phyloP scores from a whole-genome alignment of 2,113 vertebrate species.

The Rutilus rutilus region DNA sequence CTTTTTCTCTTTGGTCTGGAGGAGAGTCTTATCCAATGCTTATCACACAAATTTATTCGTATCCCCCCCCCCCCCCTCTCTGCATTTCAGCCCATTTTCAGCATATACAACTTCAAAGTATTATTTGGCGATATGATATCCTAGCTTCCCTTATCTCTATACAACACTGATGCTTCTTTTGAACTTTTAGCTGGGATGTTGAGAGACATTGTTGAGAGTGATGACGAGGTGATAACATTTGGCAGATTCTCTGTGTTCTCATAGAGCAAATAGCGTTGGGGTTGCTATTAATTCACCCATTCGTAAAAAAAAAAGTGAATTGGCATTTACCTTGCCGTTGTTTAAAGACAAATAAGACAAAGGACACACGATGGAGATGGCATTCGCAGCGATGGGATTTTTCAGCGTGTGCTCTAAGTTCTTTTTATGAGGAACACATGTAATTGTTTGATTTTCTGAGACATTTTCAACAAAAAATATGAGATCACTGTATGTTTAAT shows the following conservation, averaged over 20 bases:
- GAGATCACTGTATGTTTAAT: no score
- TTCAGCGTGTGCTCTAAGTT: neutral
- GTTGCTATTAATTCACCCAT: neutral
- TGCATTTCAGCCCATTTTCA: conserved; percentile 21
- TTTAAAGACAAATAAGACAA: neutral
- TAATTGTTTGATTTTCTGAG: neutral
- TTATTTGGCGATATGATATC: conserved; percentile 30
- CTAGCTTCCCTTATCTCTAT: conserved; percentile 42
- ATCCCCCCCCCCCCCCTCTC: neutral
- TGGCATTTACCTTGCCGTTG: neutral
- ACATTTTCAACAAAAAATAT: neutral
- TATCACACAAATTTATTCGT: conserved; percentile 10
- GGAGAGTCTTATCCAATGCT: conserved; percentile 43
- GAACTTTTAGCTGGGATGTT: conserved; percentile 12
- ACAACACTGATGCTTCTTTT: conserved; percentile 21
- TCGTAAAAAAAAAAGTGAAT: neutral
- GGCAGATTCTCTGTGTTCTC: neutral
- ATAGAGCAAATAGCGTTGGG: neutral
- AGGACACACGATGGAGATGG: neutral
- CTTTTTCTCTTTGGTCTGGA: neutral
- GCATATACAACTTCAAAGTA: conserved; percentile 44
- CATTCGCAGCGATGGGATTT: neutral
- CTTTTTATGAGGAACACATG: neutral
- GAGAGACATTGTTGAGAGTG: neutral
- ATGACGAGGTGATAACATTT: neutral